Evolutionary conservation across 2,888 invertebrate species (phyloP).

Genomic region (Oscheius sp.): DNA sequence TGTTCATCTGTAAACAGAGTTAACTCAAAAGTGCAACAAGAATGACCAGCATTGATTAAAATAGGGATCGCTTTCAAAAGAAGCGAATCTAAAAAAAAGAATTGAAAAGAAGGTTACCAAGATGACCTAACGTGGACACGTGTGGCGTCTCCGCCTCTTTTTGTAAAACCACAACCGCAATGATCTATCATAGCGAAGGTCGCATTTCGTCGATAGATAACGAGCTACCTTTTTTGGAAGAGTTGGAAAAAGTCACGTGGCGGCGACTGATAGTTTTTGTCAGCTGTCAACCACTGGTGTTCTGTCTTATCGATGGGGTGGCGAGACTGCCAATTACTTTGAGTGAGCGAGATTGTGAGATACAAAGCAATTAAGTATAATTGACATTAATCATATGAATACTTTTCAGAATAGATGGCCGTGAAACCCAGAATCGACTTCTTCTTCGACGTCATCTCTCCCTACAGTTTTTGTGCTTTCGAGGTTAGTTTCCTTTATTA

Average conservation of each 20-base stretch:
- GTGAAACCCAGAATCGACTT: conserved; percentile 32
- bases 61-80: neutral
- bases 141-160: neutral
- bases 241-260: conserved; percentile 14
- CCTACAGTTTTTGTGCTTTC: conserved; percentile 35
- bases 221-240: neutral
- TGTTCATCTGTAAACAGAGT: neutral
- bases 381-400: no score
- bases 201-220: conserved; percentile 12
- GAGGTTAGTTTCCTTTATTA: conserved; percentile 11
- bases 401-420: no score
- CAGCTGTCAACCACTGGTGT: no score
- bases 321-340: no score
- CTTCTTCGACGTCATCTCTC: conserved; percentile 36
- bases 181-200: conserved; percentile 25
- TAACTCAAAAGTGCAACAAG: no score
- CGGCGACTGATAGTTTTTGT: no score
- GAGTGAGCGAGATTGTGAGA: no score
- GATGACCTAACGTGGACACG: conserved; percentile 2
- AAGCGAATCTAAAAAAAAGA: neutral
- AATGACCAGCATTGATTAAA: no score
- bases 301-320: no score
- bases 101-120: neutral
- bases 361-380: no score
- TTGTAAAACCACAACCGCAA: conserved; percentile 14